These are phyloP conservation scores for Leuciscus waleckii DNA, from an alignment of 2,797 vertebrate genomes.

Conservation along the genomic window DNA sequence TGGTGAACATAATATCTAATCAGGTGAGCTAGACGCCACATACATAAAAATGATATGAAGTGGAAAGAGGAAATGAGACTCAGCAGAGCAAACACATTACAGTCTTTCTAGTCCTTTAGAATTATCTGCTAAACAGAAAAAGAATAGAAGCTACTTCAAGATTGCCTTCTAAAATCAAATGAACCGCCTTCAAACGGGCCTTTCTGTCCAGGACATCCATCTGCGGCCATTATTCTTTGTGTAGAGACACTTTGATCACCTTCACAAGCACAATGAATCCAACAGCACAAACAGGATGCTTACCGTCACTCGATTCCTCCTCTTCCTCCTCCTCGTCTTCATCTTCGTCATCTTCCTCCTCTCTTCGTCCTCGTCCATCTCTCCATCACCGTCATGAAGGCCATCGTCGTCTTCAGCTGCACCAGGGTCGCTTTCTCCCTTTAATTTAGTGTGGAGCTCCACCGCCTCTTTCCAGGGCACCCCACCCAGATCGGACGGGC, in stretches of 20 bases:
- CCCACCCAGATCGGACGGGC: slow-evolving; percentile 89
- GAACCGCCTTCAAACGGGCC: background rate
- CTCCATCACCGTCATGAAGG: slow-evolving; percentile 71
- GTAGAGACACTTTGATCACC: background rate
- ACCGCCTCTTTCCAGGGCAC: slow-evolving; percentile 96
- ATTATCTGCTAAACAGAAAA: slow-evolving; percentile 14
- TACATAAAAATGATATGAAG: slow-evolving; percentile 49
- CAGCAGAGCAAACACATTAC: slow-evolving; percentile 41
- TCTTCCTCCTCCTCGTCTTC: slow-evolving; percentile 76
- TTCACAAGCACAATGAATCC: background rate
- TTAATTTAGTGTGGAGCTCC: slow-evolving; percentile 90
- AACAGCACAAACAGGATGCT: slow-evolving; percentile 39
- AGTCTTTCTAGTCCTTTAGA: background rate
- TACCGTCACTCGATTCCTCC: slow-evolving; percentile 93
- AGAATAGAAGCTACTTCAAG: background rate
- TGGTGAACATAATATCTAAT: background rate
- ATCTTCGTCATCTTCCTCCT: slow-evolving; percentile 75
- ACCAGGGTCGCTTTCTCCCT: slow-evolving; percentile 72
- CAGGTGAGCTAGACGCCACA: slow-evolving; percentile 11
- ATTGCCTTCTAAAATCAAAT: slow-evolving; percentile 4
- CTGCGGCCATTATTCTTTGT: background rate
- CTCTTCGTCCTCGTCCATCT: slow-evolving; percentile 68
- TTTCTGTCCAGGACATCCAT: slow-evolving; percentile 6
- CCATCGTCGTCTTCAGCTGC: slow-evolving; percentile 28
- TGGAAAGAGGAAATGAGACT: slow-evolving; percentile 30